Evolutionary conservation across 2,797 vertebrate genomes (phyloP), one percentile per base, ranked within the genome.

Genomic region (Sebastes elongatus): DNA sequence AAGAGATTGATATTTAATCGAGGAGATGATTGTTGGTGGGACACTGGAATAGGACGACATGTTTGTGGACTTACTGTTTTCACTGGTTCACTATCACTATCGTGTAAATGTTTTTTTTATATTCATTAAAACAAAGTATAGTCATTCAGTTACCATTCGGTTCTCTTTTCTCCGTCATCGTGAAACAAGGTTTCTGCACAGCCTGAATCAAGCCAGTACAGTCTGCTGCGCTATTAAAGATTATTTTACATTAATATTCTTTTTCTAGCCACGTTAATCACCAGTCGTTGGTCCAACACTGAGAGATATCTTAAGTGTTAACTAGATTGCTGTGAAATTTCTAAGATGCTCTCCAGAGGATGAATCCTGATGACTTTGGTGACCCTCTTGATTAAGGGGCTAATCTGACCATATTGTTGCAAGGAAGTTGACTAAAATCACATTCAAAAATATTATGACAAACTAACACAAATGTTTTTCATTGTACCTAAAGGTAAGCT

Each of bases 121-220:
- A 90, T 86, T 83, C 76, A 93, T 94, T 94, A 94, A 92, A 91
- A 88, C 81, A 86, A 87, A 84, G 66, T 80, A 76, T 86, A 65
- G 69, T 84, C 68, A 78, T 63, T 59, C 28, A 62, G 52, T 64
- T 55, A 33, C 9, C 13, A 20, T 38, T 62, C 14, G 28, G 7
- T 59, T 53, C 10, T 76, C 22, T 49, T 68, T 62, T 63, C 16
- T 55, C 20, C 16, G 46, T 69, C 4, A n/a, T 11, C 1, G 2
- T 38, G 35, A 6, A 11, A 23, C 52, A 20, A 14, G 9, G 18
- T 68, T 23, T 52, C 27, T 49, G 11, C 18, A 6, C 25, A 35
- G 32, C 23, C 23, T 72, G 32, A 27, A 46, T 23, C 9, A 3
- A 22, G 23, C 3, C 64, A 56, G n/a, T 4, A 5, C 32, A 35